phyloP scores from a whole-genome alignment of 2,888 invertebrate genomes.

The Synanthedon myopaeformis region DNA sequence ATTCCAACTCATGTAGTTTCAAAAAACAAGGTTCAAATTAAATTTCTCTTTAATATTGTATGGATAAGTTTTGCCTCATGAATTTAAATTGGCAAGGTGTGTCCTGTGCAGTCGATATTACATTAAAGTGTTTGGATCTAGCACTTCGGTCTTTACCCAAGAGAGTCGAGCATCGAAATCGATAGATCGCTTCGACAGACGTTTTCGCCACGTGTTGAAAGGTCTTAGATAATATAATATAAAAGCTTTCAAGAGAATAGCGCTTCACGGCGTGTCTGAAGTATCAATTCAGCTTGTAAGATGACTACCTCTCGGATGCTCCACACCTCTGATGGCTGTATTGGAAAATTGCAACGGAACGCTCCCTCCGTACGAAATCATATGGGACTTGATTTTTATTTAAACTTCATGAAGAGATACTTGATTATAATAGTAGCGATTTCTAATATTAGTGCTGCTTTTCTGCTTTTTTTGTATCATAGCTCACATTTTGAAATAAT shows the following conservation, averaged over 20 bases:
- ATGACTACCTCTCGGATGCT: slow-evolving; percentile 52
- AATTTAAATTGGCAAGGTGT: too few relatives aligned
- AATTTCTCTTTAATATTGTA: too few relatives aligned
- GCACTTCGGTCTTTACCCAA: slow-evolving; percentile 34
- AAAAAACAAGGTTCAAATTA: too few relatives aligned
- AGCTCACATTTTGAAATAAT: too few relatives aligned
- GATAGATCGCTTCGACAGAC: slow-evolving; percentile 60
- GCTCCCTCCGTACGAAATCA: slow-evolving; percentile 30
- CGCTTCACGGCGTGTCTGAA: slow-evolving; percentile 60
- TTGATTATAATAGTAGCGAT: slow-evolving; percentile 14
- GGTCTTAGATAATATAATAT: slow-evolving; percentile 68
- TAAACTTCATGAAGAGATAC: slow-evolving; percentile 35
- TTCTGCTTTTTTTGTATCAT: too few relatives aligned
- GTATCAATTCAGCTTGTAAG: slow-evolving; percentile 67
- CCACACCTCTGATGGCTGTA: slow-evolving; percentile 52
- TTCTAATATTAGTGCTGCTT: slow-evolving; percentile 2
- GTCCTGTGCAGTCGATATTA: not conserved
- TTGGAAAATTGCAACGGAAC: slow-evolving; percentile 54
- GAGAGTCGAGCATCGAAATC: slow-evolving; percentile 50
- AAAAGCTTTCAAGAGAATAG: slow-evolving; percentile 69
- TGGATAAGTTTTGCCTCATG: too few relatives aligned
- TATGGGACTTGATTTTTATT: slow-evolving; percentile 50
- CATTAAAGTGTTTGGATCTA: slow-evolving; percentile 4
- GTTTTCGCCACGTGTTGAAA: slow-evolving; percentile 58
- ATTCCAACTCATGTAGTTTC: too few relatives aligned